Conservation (phyloP, 2,888 invertebrate species). For the Danaus chrysippus region DNA sequence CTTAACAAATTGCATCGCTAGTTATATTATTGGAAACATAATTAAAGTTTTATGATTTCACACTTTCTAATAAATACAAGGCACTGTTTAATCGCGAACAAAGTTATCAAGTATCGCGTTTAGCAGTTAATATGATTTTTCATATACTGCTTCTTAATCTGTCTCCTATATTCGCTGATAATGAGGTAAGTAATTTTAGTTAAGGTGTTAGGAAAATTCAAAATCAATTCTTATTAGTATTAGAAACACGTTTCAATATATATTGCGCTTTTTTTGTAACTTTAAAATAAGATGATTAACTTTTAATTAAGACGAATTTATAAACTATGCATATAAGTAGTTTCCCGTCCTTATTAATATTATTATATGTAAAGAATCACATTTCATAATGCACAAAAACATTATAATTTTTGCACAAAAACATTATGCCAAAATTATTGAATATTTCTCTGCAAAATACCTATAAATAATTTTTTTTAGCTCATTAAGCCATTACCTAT, state of each 20-base stretch:
- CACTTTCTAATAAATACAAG: conserved; percentile 31
- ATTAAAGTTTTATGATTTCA: conserved; percentile 31
- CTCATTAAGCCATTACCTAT: too few relatives aligned
- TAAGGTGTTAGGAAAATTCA: neutral
- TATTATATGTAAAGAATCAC: too few relatives aligned
- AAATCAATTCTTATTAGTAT: neutral
- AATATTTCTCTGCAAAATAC: too few relatives aligned
- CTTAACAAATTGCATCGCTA: neutral
- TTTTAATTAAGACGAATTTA: too few relatives aligned
- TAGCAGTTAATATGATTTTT: neutral
- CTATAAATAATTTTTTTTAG: too few relatives aligned
- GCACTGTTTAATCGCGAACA: conserved; percentile 7
- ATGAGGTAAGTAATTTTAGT: neutral
- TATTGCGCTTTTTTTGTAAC: neutral
- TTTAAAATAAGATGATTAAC: too few relatives aligned
- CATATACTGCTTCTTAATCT: neutral
- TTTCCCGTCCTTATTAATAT: too few relatives aligned
- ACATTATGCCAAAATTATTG: too few relatives aligned
- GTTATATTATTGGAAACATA: conserved; percentile 11
- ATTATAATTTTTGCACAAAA: too few relatives aligned
- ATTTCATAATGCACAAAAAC: too few relatives aligned
- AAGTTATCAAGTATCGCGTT: neutral
- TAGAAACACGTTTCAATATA: neutral
- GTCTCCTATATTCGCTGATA: neutral
- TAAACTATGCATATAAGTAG: too few relatives aligned